A percentile compares a stretch with the other conserved stretches of the same genome.
Evolutionary conservation across 2,797 vertebrate genomes (phyloP).

Genomic region (Microctenopoma steveboyesi): DNA sequence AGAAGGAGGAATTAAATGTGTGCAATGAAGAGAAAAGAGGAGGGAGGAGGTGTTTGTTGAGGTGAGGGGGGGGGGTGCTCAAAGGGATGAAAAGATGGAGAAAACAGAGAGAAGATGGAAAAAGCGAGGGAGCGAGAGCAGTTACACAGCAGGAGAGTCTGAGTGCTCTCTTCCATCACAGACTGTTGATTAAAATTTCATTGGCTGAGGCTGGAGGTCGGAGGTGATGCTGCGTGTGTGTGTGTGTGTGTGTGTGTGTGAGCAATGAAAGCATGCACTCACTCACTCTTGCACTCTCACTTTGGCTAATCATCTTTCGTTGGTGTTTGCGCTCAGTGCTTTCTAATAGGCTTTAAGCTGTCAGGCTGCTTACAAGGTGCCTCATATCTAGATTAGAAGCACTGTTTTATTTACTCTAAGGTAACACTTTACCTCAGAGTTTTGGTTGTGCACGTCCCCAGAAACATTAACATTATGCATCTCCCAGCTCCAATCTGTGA

Average conservation of each 20-base stretch:
- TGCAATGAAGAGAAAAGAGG: conserved; percentile 27
- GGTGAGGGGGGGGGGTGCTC: conserved; percentile 15
- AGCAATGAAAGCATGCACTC: conserved; percentile 46
- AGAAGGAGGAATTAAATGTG: conserved; percentile 43
- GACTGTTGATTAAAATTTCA: conserved; percentile 85
- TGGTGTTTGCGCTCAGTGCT: conserved; percentile 42
- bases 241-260: conserved; percentile 36
- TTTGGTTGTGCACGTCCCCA: not conserved
- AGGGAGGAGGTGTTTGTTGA: conserved; percentile 41
- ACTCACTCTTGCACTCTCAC: conserved; percentile 31
- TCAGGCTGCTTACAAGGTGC: not conserved
- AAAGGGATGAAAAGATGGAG: conserved; percentile 14
- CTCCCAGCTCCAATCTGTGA: too few relatives aligned
- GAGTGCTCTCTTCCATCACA: conserved; percentile 80
- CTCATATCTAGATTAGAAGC: conserved; percentile 9
- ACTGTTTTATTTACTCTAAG: not conserved
- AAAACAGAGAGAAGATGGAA: conserved; percentile 13
- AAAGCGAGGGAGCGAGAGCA: conserved; percentile 41
- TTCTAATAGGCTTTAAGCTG: conserved; percentile 41
- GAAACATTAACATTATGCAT: too few relatives aligned
- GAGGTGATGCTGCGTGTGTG: conserved; percentile 54
- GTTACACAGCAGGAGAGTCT: conserved; percentile 83
- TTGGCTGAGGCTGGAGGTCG: conserved; percentile 73
- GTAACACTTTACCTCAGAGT: not conserved
- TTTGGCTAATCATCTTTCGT: conserved; percentile 54